These are phyloP conservation scores for Nebria brevicollis DNA, from an alignment of 2,888 invertebrate genomes.

Conservation along the genomic window DNA sequence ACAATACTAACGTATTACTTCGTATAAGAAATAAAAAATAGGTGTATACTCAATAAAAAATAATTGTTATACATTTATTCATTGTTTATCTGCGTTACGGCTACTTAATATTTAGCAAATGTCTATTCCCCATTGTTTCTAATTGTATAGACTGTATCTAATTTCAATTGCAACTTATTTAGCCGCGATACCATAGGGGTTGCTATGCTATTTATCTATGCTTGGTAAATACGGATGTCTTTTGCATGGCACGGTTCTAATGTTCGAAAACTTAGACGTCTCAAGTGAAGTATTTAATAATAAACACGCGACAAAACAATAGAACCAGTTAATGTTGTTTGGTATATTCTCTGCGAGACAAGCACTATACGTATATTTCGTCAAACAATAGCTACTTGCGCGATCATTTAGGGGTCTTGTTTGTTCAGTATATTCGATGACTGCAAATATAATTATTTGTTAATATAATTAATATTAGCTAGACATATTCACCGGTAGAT, in stretches of 20 bases:
- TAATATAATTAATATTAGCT: too few relatives aligned
- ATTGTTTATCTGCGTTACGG: background rate
- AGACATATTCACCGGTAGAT: too few relatives aligned
- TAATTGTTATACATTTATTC: background rate
- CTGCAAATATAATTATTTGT: background rate
- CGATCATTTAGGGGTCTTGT: background rate
- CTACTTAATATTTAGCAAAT: background rate
- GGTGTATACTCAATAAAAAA: too few relatives aligned
- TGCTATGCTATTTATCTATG: background rate
- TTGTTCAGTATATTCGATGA: background rate
- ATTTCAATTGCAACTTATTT: background rate
- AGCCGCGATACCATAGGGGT: background rate
- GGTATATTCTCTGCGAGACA: background rate
- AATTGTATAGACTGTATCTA: background rate
- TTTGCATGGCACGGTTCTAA: background rate
- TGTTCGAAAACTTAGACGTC: background rate
- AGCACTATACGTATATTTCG: background rate
- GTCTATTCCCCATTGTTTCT: background rate
- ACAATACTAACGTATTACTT: too few relatives aligned
- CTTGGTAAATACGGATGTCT: background rate
- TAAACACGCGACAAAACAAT: conserved; percentile 1
- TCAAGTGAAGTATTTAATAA: conserved; percentile 1
- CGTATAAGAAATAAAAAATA: too few relatives aligned
- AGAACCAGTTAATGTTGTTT: background rate
- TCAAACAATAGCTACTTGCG: background rate